A percentile compares a stretch with the other conserved stretches of the same genome.
Conservation (phyloP, 2,113 vertebrate species). For the Bagarius yarrelli region DNA sequence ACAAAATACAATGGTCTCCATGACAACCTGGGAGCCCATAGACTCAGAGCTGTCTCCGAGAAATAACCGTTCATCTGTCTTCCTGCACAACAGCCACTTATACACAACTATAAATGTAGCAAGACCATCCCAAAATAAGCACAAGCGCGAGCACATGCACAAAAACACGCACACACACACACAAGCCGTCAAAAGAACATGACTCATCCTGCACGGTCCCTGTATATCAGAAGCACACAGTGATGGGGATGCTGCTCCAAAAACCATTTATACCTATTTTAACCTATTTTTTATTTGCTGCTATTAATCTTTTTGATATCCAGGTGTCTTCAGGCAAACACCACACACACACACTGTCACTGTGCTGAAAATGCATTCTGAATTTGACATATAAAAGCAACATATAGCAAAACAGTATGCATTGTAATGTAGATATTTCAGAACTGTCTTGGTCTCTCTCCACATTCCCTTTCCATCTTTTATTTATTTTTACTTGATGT, state of each 20-base stretch:
- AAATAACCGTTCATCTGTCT: conserved; percentile 55
- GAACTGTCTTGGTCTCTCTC: not conserved
- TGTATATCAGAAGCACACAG: conserved; percentile 10
- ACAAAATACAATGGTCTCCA: conserved; percentile 74
- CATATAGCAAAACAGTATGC: not conserved
- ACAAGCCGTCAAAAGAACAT: conserved; percentile 25
- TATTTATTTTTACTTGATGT: not conserved
- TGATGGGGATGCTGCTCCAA: not conserved
- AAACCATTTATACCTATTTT: not conserved
- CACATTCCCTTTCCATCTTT: not conserved
- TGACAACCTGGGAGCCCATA: conserved; percentile 67
- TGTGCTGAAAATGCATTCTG: not conserved
- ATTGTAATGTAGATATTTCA: not conserved
- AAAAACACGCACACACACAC: conserved; percentile 32
- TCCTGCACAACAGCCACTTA: conserved; percentile 53
- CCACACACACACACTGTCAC: not conserved
- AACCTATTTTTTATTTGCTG: not conserved
- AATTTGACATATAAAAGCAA: not conserved
- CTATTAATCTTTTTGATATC: not conserved
- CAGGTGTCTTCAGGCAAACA: not conserved
- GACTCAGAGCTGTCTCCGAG: conserved; percentile 61
- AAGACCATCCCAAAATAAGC: conserved; percentile 48
- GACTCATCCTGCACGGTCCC: conserved; percentile 33
- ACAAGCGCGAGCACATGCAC: conserved; percentile 4
- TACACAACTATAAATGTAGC: conserved; percentile 54